phyloP scores from a whole-genome alignment of 2,888 invertebrate species.

The Sarcophaga variegata region DNA sequence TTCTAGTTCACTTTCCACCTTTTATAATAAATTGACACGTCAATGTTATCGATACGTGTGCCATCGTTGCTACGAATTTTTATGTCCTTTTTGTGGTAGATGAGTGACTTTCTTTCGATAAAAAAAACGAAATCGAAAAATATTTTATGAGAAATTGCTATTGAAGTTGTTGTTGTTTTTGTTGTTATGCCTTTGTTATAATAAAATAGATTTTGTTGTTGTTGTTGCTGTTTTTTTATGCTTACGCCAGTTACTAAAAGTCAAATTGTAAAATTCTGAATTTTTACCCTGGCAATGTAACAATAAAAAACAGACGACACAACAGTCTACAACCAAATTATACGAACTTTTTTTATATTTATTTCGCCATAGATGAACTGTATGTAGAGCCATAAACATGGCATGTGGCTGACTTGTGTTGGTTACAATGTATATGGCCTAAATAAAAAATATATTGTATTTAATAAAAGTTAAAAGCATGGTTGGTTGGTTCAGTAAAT shows the following conservation, averaged over 20 bases:
- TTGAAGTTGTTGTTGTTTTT: background rate
- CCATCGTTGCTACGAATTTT: background rate
- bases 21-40: constrained; percentile 65
- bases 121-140: constrained; percentile 30
- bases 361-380: constrained; percentile 14
- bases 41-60: constrained; percentile 57
- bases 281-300: background rate
- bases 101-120: background rate
- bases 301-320: background rate
- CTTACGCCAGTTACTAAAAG: background rate
- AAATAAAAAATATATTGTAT: constrained; percentile 29
- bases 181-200: background rate
- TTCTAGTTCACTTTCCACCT: background rate
- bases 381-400: constrained; percentile 33
- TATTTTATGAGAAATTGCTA: constrained; percentile 35
- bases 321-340: background rate
- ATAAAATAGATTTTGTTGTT: background rate
- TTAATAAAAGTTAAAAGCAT: constrained; percentile 31
- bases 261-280: constrained; percentile 5
- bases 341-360: constrained; percentile 17
- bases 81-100: background rate
- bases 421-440: constrained; percentile 21
- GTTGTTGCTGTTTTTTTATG: background rate
- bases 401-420: constrained; percentile 13
- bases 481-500: no score